Percentiles rank a stretch among this genome's conserved stretches.
Conservation (phyloP, 2,113 vertebrate genomes). For the Datnioides undecimradiatus region DNA sequence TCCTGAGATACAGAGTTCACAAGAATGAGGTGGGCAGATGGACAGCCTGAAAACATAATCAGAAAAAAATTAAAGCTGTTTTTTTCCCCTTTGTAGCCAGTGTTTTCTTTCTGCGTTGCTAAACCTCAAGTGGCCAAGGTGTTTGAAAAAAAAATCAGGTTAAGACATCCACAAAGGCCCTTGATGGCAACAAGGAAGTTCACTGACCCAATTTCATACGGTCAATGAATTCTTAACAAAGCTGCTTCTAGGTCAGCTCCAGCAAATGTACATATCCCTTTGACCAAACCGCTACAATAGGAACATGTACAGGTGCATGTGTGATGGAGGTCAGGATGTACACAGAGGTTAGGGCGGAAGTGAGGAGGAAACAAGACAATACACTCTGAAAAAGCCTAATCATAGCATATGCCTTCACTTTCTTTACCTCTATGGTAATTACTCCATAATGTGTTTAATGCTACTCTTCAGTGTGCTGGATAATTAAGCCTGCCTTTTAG, state of each 20-base stretch:
- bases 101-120: neutral
- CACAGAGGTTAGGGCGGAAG: neutral
- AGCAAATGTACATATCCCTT: conserved; percentile 27
- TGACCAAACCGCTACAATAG: conserved; percentile 16
- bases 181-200: conserved; percentile 52
- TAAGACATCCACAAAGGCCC: conserved; percentile 33
- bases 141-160: conserved; percentile 8
- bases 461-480: conserved; percentile 3
- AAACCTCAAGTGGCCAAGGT: conserved; percentile 28
- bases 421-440: conserved; percentile 29
- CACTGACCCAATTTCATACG: conserved; percentile 43
- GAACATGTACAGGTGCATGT: conserved; percentile 9
- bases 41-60: too few species aligned
- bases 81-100: neutral
- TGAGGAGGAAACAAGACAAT: conserved; percentile 25
- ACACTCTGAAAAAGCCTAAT: conserved; percentile 7
- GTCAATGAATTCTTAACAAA: conserved; percentile 63
- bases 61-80: neutral
- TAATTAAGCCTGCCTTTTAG: conserved; percentile 43
- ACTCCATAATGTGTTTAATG: conserved; percentile 38
- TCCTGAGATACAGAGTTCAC: too few species aligned
- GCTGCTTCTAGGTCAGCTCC: conserved; percentile 43
- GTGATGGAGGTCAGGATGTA: conserved; percentile 10
- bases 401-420: conserved; percentile 14
- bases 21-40: too few species aligned